Base-by-base conservation (phyloP, 2,113 vertebrate species). In the Asarcornis scutulata region DNA sequence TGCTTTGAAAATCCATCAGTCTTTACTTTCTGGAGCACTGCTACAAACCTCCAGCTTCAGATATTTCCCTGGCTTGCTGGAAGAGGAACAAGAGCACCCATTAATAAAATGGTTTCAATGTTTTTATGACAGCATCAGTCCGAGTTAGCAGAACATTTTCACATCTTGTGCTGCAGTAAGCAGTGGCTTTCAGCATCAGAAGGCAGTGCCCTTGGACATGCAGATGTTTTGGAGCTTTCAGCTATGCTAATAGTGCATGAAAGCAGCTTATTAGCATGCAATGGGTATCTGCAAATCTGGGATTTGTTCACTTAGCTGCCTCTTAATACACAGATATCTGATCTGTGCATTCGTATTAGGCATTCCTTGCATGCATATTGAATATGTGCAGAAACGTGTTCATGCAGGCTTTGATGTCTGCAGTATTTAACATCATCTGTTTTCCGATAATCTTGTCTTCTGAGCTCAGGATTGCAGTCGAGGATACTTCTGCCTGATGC, bases 21-120 rank as follows among this genome's bases (percentile, higher is more conserved):
- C 53, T 17, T 2, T 0, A 12, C 9, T 17, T 64, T 48, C 18
- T 11, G 0, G 42, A 83, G 31, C 32, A 26, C 6, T 0, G 0
- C 13, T 36, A 12, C 14, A 53, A 87, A 63, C 14, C 38, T 15
- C 36, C 44, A 88, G 26, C 83, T 40, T 74, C 56, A 58, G 71
- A 15, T 27, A 27, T 5, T 58, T 50, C 48, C 17, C 40, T 72
- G 68, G 7, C 16, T 76, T 36, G n/a, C 69, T 89, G 77, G 58
- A 83, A 74, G 44, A 75, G 62, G 11, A 95, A 42, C 20, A 25
- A 34, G 53, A 90, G 22, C 25, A 72, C 4, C 69, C 48, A 22
- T 52, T 34, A n/a, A 27, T 36, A 44, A 72, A 62, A 76, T 1
- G n/a, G 3, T 69, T 44, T 68, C 8, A 18, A 7, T 53, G 66